Percentiles rank a stretch among this genome's conserved stretches.
phyloP scores from a whole-genome alignment of 2,113 vertebrate species.

The Elachura formosa region DNA sequence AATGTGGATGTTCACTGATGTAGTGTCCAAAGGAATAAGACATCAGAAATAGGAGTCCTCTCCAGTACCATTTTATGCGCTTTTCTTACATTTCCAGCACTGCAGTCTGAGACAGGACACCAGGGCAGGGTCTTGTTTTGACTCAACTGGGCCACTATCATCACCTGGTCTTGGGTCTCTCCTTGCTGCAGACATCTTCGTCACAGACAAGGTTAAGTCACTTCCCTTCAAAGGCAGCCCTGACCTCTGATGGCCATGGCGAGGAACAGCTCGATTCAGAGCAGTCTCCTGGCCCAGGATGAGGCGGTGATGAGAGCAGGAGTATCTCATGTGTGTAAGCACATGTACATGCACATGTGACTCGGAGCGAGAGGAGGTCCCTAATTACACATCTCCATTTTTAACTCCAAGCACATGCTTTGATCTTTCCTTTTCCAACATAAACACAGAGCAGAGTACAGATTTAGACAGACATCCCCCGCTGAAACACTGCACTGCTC shows the following conservation, averaged over 20 bases:
- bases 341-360: background rate
- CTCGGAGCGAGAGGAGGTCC: background rate
- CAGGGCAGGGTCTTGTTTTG: background rate
- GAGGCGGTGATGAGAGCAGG: background rate
- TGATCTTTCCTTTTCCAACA: constrained; percentile 21
- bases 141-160: background rate
- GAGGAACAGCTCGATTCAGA: background rate
- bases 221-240: constrained; percentile 1
- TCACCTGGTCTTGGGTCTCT: background rate
- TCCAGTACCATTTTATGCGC: background rate
- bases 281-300: background rate
- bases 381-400: background rate
- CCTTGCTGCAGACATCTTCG: background rate
- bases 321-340: background rate
- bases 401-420: background rate
- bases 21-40: background rate
- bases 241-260: constrained; percentile 30
- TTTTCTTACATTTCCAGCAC: background rate
- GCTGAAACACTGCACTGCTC: background rate
- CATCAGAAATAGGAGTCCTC: background rate
- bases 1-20: background rate
- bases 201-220: background rate
- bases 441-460: constrained; percentile 28
- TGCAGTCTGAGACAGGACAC: background rate
- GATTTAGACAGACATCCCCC: background rate